Conservation (phyloP, 2,888 invertebrate genomes). For the Schizaphis graminum region DNA sequence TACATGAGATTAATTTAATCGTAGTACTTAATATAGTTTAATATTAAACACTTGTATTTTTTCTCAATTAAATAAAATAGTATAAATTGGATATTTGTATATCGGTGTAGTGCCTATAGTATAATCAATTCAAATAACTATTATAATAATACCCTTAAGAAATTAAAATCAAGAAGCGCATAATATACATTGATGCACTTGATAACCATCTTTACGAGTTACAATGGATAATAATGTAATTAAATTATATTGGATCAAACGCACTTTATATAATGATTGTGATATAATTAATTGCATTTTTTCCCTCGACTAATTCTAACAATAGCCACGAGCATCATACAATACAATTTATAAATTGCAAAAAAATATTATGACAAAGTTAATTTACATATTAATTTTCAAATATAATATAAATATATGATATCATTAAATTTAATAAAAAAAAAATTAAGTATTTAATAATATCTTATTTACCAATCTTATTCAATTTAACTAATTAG, state of each 20-base stretch:
- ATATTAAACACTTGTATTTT: slow-evolving; percentile 11
- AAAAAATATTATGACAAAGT: not conserved
- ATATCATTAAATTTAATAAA: not conserved
- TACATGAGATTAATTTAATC: not conserved
- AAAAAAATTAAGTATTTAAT: not conserved
- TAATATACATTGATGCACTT: slow-evolving; percentile 37
- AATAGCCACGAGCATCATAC: not conserved
- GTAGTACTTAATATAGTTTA: slow-evolving; percentile 8
- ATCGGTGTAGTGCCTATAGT: not conserved
- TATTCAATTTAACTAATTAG: not conserved
- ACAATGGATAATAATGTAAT: slow-evolving; percentile 30
- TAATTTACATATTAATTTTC: not conserved
- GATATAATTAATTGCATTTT: slow-evolving; percentile 28
- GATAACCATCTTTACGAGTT: not conserved
- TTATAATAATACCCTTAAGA: slow-evolving; percentile 13
- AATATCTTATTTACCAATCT: not conserved
- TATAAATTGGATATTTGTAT: not conserved
- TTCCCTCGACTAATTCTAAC: not conserved
- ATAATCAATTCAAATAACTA: not conserved
- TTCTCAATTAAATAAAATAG: not conserved
- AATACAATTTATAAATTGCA: not conserved
- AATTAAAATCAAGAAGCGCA: slow-evolving; percentile 45
- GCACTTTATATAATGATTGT: not conserved
- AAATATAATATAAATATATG: not conserved
- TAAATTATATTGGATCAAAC: slow-evolving; percentile 50